Conservation (phyloP, 2,888 invertebrate species). For the Hedya salicella region DNA sequence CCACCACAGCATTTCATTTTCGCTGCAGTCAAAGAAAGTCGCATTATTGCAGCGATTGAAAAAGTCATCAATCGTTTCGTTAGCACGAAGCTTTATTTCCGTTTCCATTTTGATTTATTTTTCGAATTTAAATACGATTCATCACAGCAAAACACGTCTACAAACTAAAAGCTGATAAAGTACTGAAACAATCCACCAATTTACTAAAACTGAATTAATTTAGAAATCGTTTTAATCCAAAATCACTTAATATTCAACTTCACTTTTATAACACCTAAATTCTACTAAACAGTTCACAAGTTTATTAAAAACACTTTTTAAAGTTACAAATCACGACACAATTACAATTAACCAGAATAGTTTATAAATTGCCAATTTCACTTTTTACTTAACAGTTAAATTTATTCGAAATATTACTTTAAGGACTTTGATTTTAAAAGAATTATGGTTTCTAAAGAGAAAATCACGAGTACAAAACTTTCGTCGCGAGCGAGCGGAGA, state of each 20-base stretch:
- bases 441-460: not conserved
- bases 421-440: not conserved
- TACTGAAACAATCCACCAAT: too few relatives aligned
- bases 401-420: not conserved
- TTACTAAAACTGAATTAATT: too few relatives aligned
- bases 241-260: not conserved
- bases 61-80: constrained; percentile 75
- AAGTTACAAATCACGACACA: not conserved
- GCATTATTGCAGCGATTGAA: constrained; percentile 77
- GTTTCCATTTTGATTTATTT: constrained; percentile 58
- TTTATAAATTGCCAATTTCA: not conserved
- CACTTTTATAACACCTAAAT: not conserved
- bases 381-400: not conserved
- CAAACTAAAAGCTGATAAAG: not conserved
- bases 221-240: too few relatives aligned
- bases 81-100: constrained; percentile 62
- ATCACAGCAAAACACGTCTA: not conserved
- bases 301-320: not conserved
- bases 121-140: not conserved
- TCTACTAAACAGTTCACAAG: not conserved
- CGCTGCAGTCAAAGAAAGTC: constrained; percentile 83
- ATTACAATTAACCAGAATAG: not conserved
- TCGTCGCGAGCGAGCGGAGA: not conserved
- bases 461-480: not conserved
- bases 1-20: constrained; percentile 85